phyloP scores from a whole-genome alignment of 2,113 vertebrate species.

The Conger conger region DNA sequence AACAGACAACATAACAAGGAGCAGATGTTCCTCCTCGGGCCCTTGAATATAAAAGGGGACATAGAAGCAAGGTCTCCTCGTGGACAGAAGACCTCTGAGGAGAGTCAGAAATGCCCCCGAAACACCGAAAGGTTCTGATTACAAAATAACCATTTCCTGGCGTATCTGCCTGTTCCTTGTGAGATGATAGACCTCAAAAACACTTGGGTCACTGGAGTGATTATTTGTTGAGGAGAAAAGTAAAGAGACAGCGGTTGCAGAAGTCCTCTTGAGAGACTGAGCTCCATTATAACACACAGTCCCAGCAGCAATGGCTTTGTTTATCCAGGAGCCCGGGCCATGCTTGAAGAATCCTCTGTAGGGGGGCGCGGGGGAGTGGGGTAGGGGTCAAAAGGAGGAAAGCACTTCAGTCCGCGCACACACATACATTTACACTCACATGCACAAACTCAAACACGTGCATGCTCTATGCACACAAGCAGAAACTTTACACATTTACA shows the following conservation, averaged over 20 bases:
- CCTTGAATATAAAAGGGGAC: background rate
- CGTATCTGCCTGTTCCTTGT: background rate
- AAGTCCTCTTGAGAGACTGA: background rate
- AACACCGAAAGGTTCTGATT: background rate
- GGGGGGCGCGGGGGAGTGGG: background rate
- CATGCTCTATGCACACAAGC: background rate
- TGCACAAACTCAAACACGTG: background rate
- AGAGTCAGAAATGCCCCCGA: conserved; percentile 10
- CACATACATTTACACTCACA: background rate
- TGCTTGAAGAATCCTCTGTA: background rate
- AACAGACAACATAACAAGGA: conserved; percentile 30
- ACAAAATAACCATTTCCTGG: background rate
- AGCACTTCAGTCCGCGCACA: conserved; percentile 2
- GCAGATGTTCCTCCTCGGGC: conserved; percentile 21
- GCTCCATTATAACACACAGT: background rate
- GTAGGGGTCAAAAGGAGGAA: conserved; percentile 22
- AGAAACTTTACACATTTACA: background rate
- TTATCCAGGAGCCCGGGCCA: background rate
- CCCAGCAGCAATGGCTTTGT: background rate
- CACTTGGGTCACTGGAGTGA: conserved; percentile 12
- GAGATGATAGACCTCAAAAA: background rate
- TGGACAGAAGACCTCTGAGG: conserved; percentile 3
- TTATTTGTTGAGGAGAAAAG: conserved; percentile 24
- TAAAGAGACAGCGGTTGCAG: conserved; percentile 4
- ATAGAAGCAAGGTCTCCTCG: background rate